These are phyloP conservation scores for Epistrophe eligans DNA, from an alignment of 2,888 invertebrate species.

Conservation along the genomic window DNA sequence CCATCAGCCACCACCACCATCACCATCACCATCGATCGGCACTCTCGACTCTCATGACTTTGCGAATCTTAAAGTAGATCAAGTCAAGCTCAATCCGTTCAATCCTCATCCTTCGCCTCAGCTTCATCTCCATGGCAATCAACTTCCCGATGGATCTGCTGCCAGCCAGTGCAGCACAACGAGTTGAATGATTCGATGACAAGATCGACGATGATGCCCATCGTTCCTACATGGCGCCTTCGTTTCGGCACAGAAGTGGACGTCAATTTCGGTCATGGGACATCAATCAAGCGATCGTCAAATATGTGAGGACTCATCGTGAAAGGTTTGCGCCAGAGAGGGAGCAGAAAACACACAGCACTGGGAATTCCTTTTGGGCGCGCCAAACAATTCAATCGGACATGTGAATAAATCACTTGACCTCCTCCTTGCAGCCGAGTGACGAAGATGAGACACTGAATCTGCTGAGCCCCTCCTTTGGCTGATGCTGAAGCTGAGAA, in stretches of 20 bases:
- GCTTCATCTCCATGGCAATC: slow-evolving; percentile 46
- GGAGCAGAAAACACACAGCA: slow-evolving; percentile 70
- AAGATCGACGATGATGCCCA: slow-evolving; percentile 75
- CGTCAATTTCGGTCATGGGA: slow-evolving; percentile 83
- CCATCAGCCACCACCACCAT: slow-evolving; percentile 4
- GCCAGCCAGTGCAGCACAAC: background rate
- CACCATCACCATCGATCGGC: slow-evolving; percentile 13
- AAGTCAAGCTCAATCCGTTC: slow-evolving; percentile 69
- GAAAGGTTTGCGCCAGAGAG: slow-evolving; percentile 56
- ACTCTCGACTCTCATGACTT: slow-evolving; percentile 20
- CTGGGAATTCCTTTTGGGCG: slow-evolving; percentile 79
- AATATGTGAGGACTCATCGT: slow-evolving; percentile 76
- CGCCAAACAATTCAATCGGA: slow-evolving; percentile 84
- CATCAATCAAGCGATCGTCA: slow-evolving; percentile 83
- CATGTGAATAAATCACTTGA: slow-evolving; percentile 84
- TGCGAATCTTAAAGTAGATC: slow-evolving; percentile 71
- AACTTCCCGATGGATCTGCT: slow-evolving; percentile 55
- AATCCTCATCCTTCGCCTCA: slow-evolving; percentile 46
- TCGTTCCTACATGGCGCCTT: slow-evolving; percentile 82
- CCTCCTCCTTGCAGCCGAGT: slow-evolving; percentile 77
- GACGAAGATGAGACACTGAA: slow-evolving; percentile 77
- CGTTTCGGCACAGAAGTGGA: slow-evolving; percentile 81
- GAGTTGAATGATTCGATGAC: slow-evolving; percentile 70
- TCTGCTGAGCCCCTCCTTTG: slow-evolving; percentile 54
- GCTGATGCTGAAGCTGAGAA: background rate